Evolutionary conservation across 1,140 invertebrate species (phyloP), one percentile per base, ranked within the genome.

Genomic region (Branchinecta lindahli): DNA sequence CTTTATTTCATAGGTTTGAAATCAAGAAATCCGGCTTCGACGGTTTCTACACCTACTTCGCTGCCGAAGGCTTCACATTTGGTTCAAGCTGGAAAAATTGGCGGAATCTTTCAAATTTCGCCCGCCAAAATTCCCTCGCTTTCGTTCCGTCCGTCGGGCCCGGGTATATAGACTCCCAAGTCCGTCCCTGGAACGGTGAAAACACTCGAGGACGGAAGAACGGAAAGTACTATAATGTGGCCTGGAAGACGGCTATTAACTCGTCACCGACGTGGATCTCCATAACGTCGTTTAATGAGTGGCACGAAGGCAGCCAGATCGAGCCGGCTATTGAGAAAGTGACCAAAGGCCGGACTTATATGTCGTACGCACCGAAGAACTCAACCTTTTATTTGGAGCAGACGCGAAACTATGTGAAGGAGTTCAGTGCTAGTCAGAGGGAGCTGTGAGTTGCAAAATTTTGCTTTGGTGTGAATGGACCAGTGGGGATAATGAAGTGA

Each of bases 241-340:
- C 77, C 8, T 80, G 82, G 67, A 72, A 76, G 66, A 74, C 75
- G 69, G 82, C 81, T 7, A 47, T 81, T 45, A 72, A 73, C 9
- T 69, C 75, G 5, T 72, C 71, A 8, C 77, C 80, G 45, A 68
- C 72, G 47, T 73, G 80, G 44, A 70, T 83, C 44, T 79, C 79
- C 18, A 80, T 83, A 15, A 83, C 82, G 10, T 81, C 80, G 8
- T 83, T 82, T 73, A 83, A 83, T 74, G 82, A 83, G 73, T 83
- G 82, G 82, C 82, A 83, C 70, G 82, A 83, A 75, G 82, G 82
- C 8, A 82, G 81, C 12, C 82, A 83, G 73, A 81, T 83, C 69
- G 82, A 83, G 73, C 75, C 79, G 67, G 81, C 82, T 5, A 70
- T 79, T 20, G 75, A 78, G 66, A 69, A 76, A 72, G 68, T 8